These are phyloP conservation scores for Auanema freiburgensis DNA, from an alignment of 2,888 invertebrate species.

Conservation along the genomic window DNA sequence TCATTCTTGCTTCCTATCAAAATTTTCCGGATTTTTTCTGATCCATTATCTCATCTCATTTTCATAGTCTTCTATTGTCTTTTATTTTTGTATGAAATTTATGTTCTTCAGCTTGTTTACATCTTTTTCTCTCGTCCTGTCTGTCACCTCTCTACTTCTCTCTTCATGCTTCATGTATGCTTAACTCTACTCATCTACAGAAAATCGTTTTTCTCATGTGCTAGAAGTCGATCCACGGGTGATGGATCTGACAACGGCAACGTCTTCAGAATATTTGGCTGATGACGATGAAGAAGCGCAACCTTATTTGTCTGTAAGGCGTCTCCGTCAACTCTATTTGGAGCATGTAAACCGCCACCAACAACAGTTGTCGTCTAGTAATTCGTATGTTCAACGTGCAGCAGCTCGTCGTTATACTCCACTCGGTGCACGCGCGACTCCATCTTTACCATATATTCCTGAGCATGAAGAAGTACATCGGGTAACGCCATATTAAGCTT, in stretches of 20 bases:
- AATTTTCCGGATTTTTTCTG: too few relatives aligned
- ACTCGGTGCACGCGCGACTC: slow-evolving; percentile 33
- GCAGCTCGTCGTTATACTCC: slow-evolving; percentile 21
- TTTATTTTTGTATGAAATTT: background rate
- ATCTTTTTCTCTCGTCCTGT: slow-evolving; percentile 5
- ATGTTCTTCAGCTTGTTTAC: too few relatives aligned
- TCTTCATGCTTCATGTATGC: too few relatives aligned
- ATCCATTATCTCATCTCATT: slow-evolving; percentile 1
- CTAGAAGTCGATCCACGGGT: too few relatives aligned
- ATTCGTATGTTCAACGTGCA: slow-evolving; percentile 9
- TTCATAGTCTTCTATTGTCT: slow-evolving; percentile 9
- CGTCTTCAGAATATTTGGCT: slow-evolving; percentile 17
- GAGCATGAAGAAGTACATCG: slow-evolving; percentile 42
- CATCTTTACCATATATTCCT: slow-evolving; percentile 50
- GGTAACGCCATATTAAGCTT: slow-evolving; percentile 7
- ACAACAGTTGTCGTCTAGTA: slow-evolving; percentile 9
- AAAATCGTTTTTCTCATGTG: too few relatives aligned
- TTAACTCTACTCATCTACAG: too few relatives aligned
- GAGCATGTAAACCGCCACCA: slow-evolving; percentile 31
- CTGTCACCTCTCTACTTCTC: slow-evolving; percentile 8
- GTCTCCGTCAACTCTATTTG: slow-evolving; percentile 39
- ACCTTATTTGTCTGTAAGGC: slow-evolving; percentile 38
- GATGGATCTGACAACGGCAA: slow-evolving; percentile 11
- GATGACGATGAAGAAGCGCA: slow-evolving; percentile 22
- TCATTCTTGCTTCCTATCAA: too few relatives aligned